Conservation (phyloP, 2,797 vertebrate species). For the Silurus lanzhouensis region DNA sequence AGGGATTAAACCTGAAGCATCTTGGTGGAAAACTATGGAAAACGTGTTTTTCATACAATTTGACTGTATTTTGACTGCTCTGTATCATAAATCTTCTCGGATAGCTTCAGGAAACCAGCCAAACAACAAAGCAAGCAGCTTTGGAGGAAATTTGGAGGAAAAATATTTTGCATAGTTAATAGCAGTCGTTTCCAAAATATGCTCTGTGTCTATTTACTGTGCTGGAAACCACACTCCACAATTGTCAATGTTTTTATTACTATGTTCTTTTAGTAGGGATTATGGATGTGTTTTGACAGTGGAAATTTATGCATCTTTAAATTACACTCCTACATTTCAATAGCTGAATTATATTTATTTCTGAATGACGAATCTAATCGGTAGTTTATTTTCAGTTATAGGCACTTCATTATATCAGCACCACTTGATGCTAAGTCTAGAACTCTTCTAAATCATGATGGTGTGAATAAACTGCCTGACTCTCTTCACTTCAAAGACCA, state of each 20-base stretch:
- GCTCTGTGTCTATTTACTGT: not conserved
- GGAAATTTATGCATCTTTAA: not conserved
- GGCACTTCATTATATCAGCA: not conserved
- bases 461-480: not conserved
- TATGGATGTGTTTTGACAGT: not conserved
- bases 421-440: not conserved
- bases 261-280: not conserved
- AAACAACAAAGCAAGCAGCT: not conserved
- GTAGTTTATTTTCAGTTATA: not conserved
- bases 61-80: not conserved
- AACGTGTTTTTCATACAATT: not conserved
- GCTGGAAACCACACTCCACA: not conserved
- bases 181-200: not conserved
- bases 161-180: slow-evolving; percentile 17
- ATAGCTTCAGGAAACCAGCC: not conserved
- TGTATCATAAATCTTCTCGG: slow-evolving; percentile 7
- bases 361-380: no score
- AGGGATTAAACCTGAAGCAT: not conserved
- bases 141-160: slow-evolving; percentile 25
- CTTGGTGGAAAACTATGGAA: not conserved
- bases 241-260: not conserved
- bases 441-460: not conserved
- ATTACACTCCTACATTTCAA: not conserved
- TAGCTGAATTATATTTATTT: not conserved
- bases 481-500: not conserved